Base-by-base conservation (phyloP, 2,797 vertebrate species). In the Phalloptychus januarius region DNA sequence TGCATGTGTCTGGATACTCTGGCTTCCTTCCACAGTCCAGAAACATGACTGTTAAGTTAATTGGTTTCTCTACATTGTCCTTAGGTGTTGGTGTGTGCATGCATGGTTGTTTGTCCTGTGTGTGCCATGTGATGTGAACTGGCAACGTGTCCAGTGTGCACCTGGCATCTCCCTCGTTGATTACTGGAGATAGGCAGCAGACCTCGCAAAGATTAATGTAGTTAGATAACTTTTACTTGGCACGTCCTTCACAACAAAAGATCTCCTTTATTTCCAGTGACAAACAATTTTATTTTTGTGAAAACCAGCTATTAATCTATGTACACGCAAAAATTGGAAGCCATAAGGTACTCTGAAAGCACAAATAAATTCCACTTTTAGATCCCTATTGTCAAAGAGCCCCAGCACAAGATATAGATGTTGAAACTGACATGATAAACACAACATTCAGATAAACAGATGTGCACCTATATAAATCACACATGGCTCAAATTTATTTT, bases 261-360 rank as follows among this genome's bases (percentile, higher is more conserved):
- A 85, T 91, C 83, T 88, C 92, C 84, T 93, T 88, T 36, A 89
- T 87, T 89, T 88, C 73, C 80, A 84, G 84, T 72, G 75, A 85
- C 81, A 85, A 85, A 78, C 56, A 77, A 81, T 88, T 75, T 76
- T n/a, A 73, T 84, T 83, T 82, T 88, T 75, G 72, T 86, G 86
- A 91, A 56, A 85, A 80, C 28, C 46, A 83, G 80, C 54, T 69
- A 90, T 91, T 61, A 86, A 70, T 93, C 88, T 88, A 83, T 67
- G 87, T 92, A 85, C 82, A 80, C 77, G 52, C 33, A 13, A 82
- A 79, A 86, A 78, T 70, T 33, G 83, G 72, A 83, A 86, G 85
- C 85, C 81, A 87, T 61, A 74, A 82, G 82, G 58, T 52, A 72
- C 40, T 77, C 80, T 86, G 92, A 90, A 89, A 84, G 40, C 70